A percentile compares a stretch with the other conserved stretches of the same genome.
Evolutionary conservation across 2,888 invertebrate genomes (phyloP).

Genomic region (Pyrocoelia pectoralis): DNA sequence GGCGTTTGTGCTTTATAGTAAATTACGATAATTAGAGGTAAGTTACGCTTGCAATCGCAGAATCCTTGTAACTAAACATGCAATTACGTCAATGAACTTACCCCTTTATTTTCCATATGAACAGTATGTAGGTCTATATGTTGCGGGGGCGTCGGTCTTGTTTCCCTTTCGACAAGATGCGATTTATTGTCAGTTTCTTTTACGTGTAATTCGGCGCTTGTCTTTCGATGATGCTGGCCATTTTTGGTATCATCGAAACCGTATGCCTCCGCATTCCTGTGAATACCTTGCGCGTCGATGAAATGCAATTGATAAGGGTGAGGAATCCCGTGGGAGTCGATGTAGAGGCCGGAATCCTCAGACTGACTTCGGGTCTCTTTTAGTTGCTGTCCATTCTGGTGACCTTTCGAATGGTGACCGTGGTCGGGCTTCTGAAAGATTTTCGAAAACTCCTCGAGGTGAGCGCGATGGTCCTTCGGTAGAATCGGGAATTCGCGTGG

Average conservation of each 20-base stretch:
- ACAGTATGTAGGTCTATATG: slow-evolving; percentile 56
- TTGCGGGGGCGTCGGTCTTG: slow-evolving; percentile 54
- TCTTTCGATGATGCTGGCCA: slow-evolving; percentile 23
- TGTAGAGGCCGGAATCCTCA: slow-evolving; percentile 52
- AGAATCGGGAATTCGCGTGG: slow-evolving; percentile 54
- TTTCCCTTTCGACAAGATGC: slow-evolving; percentile 37
- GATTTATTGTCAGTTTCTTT: slow-evolving; percentile 42
- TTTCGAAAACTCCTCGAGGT: slow-evolving; percentile 20
- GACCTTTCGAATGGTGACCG: slow-evolving; percentile 44
- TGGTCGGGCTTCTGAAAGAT: slow-evolving; percentile 25
- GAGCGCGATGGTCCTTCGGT: slow-evolving; percentile 46
- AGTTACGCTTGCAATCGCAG: too few relatives aligned
- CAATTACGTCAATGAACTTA: too few relatives aligned
- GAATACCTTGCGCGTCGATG: slow-evolving; percentile 57
- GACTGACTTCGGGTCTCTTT: slow-evolving; percentile 37
- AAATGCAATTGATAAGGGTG: slow-evolving; percentile 57
- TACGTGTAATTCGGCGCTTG: slow-evolving; percentile 25
- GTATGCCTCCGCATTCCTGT: slow-evolving; percentile 56
- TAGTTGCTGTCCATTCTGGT: slow-evolving; percentile 37
- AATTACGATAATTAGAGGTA: too few relatives aligned
- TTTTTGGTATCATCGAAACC: slow-evolving; percentile 44
- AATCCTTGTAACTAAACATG: too few relatives aligned
- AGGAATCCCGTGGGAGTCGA: slow-evolving; percentile 56
- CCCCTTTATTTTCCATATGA: slow-evolving; percentile 56
- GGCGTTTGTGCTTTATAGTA: too few relatives aligned